A percentile compares a stretch with the other conserved stretches of the same genome.
phyloP scores from a whole-genome alignment of 2,797 vertebrate genomes.

The Arremon brunneinucha region DNA sequence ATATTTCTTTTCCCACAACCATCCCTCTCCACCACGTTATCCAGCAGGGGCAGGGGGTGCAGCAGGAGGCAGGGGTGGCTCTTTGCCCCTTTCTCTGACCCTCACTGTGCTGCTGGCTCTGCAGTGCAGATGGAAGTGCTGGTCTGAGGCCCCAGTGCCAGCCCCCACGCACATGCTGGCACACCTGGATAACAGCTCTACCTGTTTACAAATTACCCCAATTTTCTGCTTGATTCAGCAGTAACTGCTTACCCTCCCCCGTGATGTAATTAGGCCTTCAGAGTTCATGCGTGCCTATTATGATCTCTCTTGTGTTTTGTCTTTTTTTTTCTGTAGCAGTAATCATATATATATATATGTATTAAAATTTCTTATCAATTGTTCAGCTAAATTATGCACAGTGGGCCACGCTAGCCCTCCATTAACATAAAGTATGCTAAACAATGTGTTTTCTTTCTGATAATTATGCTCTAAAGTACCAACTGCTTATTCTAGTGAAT shows the following conservation, averaged over 20 bases:
- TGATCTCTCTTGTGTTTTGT: constrained; percentile 86
- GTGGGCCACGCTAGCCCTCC: constrained; percentile 83
- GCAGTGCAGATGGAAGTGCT: constrained; percentile 55
- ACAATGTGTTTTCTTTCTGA: constrained; percentile 79
- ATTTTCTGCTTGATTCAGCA: constrained; percentile 99
- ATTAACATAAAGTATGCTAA: constrained; percentile 89
- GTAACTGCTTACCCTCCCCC: constrained; percentile 88
- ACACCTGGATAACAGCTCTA: constrained; percentile 92
- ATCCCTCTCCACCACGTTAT: background rate
- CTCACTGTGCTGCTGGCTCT: constrained; percentile 2
- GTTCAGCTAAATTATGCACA: constrained; percentile 91
- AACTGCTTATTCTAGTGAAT: constrained; percentile 82
- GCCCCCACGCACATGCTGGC: constrained; percentile 77
- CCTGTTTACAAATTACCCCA: constrained; percentile 98
- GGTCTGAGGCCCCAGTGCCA: background rate
- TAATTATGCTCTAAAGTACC: constrained; percentile 85
- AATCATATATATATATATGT: constrained; percentile 86
- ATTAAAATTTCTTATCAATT: constrained; percentile 85
- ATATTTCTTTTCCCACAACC: background rate
- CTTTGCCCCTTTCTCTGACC: background rate
- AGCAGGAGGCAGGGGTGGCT: fast-evolving
- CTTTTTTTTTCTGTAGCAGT: constrained; percentile 82
- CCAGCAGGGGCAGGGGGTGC: background rate
- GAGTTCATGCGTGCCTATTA: constrained; percentile 95
- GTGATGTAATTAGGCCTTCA: constrained; percentile 98